Base-by-base conservation (phyloP, 1,140 invertebrate genomes). In the Rhopalosiphum maidis region DNA sequence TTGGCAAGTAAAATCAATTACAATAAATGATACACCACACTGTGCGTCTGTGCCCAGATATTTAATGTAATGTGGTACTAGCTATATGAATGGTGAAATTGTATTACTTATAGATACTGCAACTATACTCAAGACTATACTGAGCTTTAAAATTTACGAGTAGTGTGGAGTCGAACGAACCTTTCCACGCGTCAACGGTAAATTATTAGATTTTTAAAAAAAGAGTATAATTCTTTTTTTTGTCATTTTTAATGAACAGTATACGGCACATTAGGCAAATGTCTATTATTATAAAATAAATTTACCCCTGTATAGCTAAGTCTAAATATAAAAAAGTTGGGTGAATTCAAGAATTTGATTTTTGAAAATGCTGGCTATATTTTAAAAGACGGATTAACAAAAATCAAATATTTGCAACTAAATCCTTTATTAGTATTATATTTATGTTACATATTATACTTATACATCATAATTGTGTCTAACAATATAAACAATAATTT, bases 31-130 rank as follows among this genome's bases (percentile, higher is more conserved):
- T 95, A 97, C 35, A 94, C 94, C 6, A 97, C 98, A 94, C 97
- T 99, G 87, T 99, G 99, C 95, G 98, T 94, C 97, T 99, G 89
- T 99, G 99, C 95, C 98, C 99, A 95, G 99, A 99, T 1, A 98
- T 99, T 4, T 97, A 46, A 7, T 7, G 43, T 46, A 48, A 15
- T 48, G 25, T 30, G 55, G 9, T 30, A 30, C 25, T 60, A 60
- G 98, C 98, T 1, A 97, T 99, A 2, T 96, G 15, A 97, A 96
- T 37, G 99, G 99, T 37, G 97, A 99, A 94, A 97, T 99, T 94
- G 99, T 99, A 97, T 99, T 3, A 98, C 98, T 87, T 99, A 99
- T 95, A 99, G 99, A 93, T 99, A 98, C 95, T 99, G 98, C 95
- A 99, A 99, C 95, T 97, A 96, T 93, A 96, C 2, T 25, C 37